Evolutionary conservation across 2,888 invertebrate genomes (phyloP).

Genomic region (Merodon equestris): DNA sequence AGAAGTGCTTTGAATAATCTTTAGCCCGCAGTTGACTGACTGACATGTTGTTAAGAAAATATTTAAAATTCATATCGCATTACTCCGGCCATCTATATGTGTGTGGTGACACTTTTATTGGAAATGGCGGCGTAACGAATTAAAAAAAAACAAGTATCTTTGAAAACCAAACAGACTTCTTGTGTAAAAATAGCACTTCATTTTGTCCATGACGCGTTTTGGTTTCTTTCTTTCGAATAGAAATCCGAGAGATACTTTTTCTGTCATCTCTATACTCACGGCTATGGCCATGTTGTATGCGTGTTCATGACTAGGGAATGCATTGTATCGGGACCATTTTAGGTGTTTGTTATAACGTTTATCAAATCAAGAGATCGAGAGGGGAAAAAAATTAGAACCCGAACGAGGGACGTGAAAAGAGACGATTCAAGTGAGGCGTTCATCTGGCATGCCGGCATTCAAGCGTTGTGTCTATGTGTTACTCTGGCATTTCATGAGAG

Average conservation of each 20-base stretch:
- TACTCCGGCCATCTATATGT: constrained; percentile 53
- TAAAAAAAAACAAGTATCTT: constrained; percentile 3
- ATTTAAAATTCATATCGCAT: constrained; percentile 67
- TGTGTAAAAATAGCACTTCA: constrained; percentile 33
- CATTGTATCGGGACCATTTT: not conserved
- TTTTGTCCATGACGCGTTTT: constrained; percentile 28
- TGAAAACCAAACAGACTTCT: no score
- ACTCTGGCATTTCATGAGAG: no score
- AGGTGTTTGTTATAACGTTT: constrained; percentile 50
- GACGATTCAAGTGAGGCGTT: no score
- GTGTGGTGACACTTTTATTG: constrained; percentile 68
- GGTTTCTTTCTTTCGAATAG: constrained; percentile 21
- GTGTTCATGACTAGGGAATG: not conserved
- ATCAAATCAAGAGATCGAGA: constrained; percentile 7
- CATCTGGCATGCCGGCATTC: not conserved
- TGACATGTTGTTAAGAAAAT: constrained; percentile 49
- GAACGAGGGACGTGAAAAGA: no score
- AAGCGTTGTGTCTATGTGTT: no score
- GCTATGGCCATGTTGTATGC: not conserved
- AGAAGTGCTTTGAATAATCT: constrained; percentile 24
- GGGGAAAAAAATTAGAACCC: not conserved
- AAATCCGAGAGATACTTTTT: no score
- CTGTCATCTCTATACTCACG: not conserved
- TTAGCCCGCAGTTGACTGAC: constrained; percentile 25
- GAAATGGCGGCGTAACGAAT: constrained; percentile 55